Conservation (phyloP, 1,140 invertebrate genomes). For the Plutomurus gul region DNA sequence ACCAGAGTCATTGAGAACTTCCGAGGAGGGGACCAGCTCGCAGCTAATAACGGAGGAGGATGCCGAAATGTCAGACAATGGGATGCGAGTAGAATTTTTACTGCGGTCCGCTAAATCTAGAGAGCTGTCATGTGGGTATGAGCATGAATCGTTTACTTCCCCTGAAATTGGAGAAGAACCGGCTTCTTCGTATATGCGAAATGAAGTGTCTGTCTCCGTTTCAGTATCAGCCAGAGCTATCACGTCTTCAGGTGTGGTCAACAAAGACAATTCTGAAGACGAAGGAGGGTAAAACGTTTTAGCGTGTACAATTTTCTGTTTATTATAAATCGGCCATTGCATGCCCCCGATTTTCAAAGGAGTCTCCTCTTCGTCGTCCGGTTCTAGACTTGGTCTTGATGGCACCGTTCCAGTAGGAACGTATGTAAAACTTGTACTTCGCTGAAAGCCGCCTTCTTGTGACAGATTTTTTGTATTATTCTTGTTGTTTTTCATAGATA, state of each 20-base stretch:
- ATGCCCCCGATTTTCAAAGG: too few species aligned
- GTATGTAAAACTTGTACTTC: neutral
- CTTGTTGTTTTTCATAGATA: neutral
- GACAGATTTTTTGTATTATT: neutral
- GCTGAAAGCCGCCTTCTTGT: neutral
- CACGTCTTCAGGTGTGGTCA: neutral
- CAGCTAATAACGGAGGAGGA: neutral
- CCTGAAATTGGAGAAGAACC: neutral
- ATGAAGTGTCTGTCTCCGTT: neutral
- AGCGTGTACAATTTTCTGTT: neutral
- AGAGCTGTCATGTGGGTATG: neutral
- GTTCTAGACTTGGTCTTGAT: neutral
- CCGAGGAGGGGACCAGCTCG: neutral
- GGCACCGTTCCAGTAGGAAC: neutral
- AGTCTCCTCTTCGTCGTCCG: neutral
- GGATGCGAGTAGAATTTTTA: neutral
- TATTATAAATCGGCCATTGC: neutral
- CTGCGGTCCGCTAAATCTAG: neutral
- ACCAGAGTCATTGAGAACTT: neutral
- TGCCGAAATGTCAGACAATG: neutral
- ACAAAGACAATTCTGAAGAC: neutral
- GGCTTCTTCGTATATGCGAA: neutral
- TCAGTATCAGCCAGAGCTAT: neutral
- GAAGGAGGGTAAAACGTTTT: constrained; percentile 1
- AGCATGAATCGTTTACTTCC: neutral